Evolutionary conservation across 2,797 vertebrate genomes (phyloP), one percentile per base, ranked within the genome.

Genomic region (Sebastolobus alascanus): DNA sequence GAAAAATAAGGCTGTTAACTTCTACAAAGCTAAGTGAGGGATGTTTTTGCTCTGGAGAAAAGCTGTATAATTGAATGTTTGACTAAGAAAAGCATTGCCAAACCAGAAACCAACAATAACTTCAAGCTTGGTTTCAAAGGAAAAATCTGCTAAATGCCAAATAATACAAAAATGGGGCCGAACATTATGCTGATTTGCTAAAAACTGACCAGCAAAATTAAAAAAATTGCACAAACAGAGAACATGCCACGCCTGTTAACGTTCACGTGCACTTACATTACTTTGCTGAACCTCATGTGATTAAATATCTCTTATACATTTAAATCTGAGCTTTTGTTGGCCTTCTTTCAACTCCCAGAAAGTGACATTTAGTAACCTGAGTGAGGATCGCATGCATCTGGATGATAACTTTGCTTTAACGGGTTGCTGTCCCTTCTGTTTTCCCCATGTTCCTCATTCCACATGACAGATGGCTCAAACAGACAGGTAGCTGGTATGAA

Each of bases 401-500:
- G 27, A 29, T 8, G 27, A 7, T 65, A 58, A 63, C 56, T 55
- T 66, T 72, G 75, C 67, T 80, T 65, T 59, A 63, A 16, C 37
- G 54, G 68, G 64, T 38, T 63, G 55, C 58, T 46, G 61, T 55
- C 43, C 73, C 60, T 35, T 70, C 82, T 73, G 74, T 35, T 76
- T 68, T 22, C 50, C 60, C 63, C 22, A 5, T 68, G 73, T 29
- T 73, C 58, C 71, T 82, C 73, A 33, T 87, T 83, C 4, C 31
- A 27, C 46, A 4, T 82, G 83, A 86, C 92, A 92, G 92, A 92
- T 92, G 91, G 89, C 82, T 65, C 35, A 12, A 18, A 68, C 87
- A 89, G 90, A 86, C 92, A 94, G 93, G 93, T 93, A 92, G 76
- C 90, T 35, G 87, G 37, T 82, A 50, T 5, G 65, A 81, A 64